These are phyloP conservation scores for Antheraea pernyi DNA, from an alignment of 1,140 invertebrate genomes.

Conservation along the genomic window DNA sequence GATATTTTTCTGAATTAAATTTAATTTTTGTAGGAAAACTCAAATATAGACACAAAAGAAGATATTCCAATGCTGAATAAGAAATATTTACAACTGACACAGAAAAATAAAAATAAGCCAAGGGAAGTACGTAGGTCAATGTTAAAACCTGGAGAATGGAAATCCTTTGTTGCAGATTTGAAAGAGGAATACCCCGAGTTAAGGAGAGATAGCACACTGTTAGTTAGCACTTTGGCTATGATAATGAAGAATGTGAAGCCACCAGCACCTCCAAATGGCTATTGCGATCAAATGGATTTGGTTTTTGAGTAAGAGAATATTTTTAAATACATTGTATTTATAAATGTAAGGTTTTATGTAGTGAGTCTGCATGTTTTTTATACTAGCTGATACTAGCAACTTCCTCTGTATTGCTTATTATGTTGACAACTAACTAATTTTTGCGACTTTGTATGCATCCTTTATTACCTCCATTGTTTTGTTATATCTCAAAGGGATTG, in stretches of 20 bases:
- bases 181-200: constrained; percentile 48
- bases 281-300: constrained; percentile 47
- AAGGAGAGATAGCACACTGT: constrained; percentile 33
- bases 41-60: neutral
- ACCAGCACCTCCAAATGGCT: constrained; percentile 46
- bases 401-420: too few species aligned
- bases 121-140: constrained; percentile 25
- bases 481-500: too few species aligned
- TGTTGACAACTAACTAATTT: too few species aligned
- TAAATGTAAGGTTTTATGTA: too few species aligned
- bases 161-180: constrained; percentile 53
- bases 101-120: constrained; percentile 13
- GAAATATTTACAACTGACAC: too few species aligned
- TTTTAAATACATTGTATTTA: too few species aligned
- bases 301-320: constrained; percentile 52
- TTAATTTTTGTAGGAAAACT: neutral
- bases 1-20: too few species aligned
- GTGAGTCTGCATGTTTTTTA: too few species aligned
- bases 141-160: constrained; percentile 30
- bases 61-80: neutral
- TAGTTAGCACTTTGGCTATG: constrained; percentile 44
- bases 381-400: too few species aligned
- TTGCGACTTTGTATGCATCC: too few species aligned
- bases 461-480: too few species aligned
- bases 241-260: constrained; percentile 53